These are phyloP conservation scores for Paguma larvata DNA, from an alignment of 2,797 vertebrate genomes.

Conservation along the genomic window DNA sequence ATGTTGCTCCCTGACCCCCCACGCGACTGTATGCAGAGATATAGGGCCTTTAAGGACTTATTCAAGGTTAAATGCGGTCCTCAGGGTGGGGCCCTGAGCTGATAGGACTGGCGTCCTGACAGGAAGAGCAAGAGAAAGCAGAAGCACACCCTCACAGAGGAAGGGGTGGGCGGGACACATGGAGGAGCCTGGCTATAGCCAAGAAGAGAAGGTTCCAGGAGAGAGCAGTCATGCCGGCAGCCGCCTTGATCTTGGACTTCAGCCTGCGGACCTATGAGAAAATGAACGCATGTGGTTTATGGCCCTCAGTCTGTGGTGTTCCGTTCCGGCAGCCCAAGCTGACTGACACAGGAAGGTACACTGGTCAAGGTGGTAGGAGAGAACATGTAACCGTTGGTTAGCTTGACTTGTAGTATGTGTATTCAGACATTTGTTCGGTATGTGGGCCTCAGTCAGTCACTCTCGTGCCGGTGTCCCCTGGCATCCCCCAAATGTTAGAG, in stretches of 20 bases:
- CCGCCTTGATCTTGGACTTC: no score
- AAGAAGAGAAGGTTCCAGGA: no score
- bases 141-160: background rate
- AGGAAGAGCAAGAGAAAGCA: background rate
- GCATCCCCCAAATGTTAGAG: background rate
- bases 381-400: accelerated
- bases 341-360: accelerated
- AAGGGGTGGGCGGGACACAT: background rate
- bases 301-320: background rate
- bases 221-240: background rate
- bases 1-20: background rate
- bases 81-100: background rate
- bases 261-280: background rate
- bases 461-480: no score
- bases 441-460: background rate
- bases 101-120: background rate
- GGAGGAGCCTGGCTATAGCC: background rate
- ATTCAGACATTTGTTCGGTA: background rate
- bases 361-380: accelerated
- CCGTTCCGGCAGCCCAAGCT: background rate
- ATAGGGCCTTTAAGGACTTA: background rate
- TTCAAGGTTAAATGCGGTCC: background rate
- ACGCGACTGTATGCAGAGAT: accelerated
- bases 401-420: background rate
- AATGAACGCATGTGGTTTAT: accelerated